Evolutionary conservation across 1,140 invertebrate species (phyloP).

Genomic region (Hermetia illucens): DNA sequence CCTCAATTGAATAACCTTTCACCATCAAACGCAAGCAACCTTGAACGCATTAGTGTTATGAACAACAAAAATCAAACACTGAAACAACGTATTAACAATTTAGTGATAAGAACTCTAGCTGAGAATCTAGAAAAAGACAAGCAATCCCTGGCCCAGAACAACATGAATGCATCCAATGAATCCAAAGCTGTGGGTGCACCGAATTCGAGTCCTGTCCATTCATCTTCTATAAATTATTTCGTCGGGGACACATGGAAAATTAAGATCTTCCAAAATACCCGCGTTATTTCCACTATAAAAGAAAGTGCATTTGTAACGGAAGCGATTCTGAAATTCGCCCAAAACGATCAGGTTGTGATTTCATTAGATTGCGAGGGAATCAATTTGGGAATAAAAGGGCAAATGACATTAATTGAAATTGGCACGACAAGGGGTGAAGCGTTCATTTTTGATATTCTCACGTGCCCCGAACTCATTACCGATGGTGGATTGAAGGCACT

Average conservation of each 20-base stretch:
- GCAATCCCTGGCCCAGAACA: slow-evolving; percentile 32
- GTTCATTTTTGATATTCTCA: slow-evolving; percentile 81
- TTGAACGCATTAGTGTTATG: slow-evolving; percentile 26
- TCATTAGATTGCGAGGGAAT: slow-evolving; percentile 85
- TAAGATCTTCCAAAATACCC: slow-evolving; percentile 64
- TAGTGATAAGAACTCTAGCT: slow-evolving; percentile 76
- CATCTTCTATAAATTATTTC: slow-evolving; percentile 33
- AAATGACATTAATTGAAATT: slow-evolving; percentile 75
- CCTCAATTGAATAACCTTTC: slow-evolving; percentile 5
- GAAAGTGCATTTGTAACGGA: slow-evolving; percentile 65
- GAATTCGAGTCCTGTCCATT: slow-evolving; percentile 12
- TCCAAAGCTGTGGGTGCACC: slow-evolving; percentile 30
- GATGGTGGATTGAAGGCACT: slow-evolving; percentile 65
- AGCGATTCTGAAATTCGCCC: slow-evolving; percentile 53
- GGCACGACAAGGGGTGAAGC: slow-evolving; percentile 62
- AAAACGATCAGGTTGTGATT: slow-evolving; percentile 44
- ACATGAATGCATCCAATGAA: slow-evolving; percentile 15
- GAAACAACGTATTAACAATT: slow-evolving; percentile 73
- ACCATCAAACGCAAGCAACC: slow-evolving; percentile 9
- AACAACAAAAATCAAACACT: slow-evolving; percentile 50
- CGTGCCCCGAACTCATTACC: slow-evolving; percentile 63
- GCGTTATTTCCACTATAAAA: slow-evolving; percentile 58
- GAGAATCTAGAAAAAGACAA: slow-evolving; percentile 79
- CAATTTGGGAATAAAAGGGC: slow-evolving; percentile 71
- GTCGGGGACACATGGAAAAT: slow-evolving; percentile 63